Evolutionary conservation across 1,140 invertebrate genomes (phyloP), one percentile per base, ranked within the genome.

Genomic region (Dermatophagoides farinae): DNA sequence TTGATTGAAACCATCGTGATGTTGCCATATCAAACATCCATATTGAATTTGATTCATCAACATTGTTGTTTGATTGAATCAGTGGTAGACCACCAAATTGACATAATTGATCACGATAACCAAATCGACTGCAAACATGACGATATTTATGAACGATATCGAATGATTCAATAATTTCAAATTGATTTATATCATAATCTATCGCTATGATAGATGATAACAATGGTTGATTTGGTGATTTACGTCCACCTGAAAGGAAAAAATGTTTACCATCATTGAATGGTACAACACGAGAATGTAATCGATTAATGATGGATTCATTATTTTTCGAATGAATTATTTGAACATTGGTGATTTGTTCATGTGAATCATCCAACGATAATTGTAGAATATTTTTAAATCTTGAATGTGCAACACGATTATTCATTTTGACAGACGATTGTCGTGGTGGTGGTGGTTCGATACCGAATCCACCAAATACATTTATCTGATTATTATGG

Each of bases 391-490:
- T 55, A 18, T 11, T 39, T 20, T 14, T n/a, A 55, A n/a, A 44
- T 11, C 53, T 6, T 1, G 6, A 23, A 44, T 55, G 53, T 18
- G 2, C 5, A 4, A 4, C 51, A 22, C 51, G 23, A 22, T 39
- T 14, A 38, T 53, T 31, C 4, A 4, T 53, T 53, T 11, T 4
- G n/a, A n/a, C n/a, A n/a, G n/a, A n/a, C 23, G 23, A 22, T n/a
- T 20, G 2, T 44, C 10, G 11, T 5, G 5, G 20, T 11, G 14
- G 18, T 11, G 10, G 2, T 25, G 38, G 6, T 44, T 55, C 53
- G 5, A 39, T 18, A 38, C 53, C 53, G 14, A 55, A 55, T 11
- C 53, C 53, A 44, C 53, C 53, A 55, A 55, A 55, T 16, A 55
- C 23, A n/a, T 44, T 37, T 18, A 55, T 39, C n/a, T 1, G 1